phyloP scores from a whole-genome alignment of 2,113 vertebrate species.

The Pomatorhinus ruficollis region DNA sequence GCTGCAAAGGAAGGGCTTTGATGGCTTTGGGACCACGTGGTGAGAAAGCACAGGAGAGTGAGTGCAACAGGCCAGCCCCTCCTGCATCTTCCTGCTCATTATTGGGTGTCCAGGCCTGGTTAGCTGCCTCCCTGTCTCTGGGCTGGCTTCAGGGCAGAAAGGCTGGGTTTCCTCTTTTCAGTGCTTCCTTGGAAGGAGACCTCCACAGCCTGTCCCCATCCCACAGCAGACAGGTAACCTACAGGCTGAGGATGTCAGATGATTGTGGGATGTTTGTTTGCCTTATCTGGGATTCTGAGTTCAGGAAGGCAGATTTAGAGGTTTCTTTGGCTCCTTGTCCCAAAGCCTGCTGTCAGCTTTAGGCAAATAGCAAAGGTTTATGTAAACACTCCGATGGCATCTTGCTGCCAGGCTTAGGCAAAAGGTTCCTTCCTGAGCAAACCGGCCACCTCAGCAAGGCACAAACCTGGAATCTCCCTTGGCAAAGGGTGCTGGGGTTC shows the following conservation, averaged over 20 bases:
- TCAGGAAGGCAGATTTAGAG: background rate
- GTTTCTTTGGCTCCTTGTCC: background rate
- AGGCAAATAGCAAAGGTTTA: background rate
- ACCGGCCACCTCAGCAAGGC: background rate
- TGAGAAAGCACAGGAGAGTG: background rate
- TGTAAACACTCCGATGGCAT: accelerated
- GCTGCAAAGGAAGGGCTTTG: background rate
- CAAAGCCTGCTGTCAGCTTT: background rate
- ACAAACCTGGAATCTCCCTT: background rate
- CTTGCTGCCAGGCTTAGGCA: background rate
- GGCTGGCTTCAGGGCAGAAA: background rate
- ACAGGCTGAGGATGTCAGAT: background rate
- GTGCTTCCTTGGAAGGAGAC: background rate
- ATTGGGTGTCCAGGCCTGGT: background rate
- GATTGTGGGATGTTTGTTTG: background rate
- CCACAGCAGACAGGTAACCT: background rate
- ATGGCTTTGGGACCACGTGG: background rate
- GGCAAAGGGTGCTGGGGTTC: background rate
- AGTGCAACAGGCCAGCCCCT: background rate
- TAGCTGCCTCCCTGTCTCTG: background rate
- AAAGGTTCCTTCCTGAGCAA: background rate
- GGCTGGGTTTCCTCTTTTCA: background rate
- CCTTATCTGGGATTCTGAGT: background rate
- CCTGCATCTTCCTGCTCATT: background rate
- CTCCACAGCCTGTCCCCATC: background rate